A percentile compares a stretch with the other conserved stretches of the same genome.
These are phyloP conservation scores for Lateolabrax maculatus DNA, from an alignment of 2,797 vertebrate genomes.

Conservation along the genomic window DNA sequence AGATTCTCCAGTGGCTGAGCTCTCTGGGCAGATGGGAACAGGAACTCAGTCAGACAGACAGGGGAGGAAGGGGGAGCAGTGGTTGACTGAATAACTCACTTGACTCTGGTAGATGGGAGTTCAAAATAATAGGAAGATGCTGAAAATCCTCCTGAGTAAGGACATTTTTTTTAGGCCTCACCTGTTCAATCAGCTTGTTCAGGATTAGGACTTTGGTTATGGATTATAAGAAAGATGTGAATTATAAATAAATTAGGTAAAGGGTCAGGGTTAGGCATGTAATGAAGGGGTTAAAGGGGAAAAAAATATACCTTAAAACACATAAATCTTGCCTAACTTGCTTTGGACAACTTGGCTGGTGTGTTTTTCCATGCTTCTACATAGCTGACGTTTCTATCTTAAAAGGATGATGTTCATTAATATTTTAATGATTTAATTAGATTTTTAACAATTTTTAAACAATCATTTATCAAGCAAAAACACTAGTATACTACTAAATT, in stretches of 20 bases:
- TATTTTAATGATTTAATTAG: no score
- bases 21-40: slow-evolving; percentile 61
- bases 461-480: no score
- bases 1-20: slow-evolving; percentile 36
- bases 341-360: not conserved
- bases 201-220: not conserved
- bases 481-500: not conserved
- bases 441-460: no score
- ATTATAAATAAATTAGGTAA: slow-evolving; percentile 9
- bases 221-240: slow-evolving; percentile 16
- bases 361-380: not conserved
- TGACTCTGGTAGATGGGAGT: slow-evolving; percentile 23
- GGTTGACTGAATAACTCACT: slow-evolving; percentile 49
- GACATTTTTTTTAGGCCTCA: slow-evolving; percentile 10
- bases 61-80: slow-evolving; percentile 2
- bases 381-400: not conserved
- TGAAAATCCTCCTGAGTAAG: slow-evolving; percentile 11
- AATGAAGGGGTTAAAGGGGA: not conserved
- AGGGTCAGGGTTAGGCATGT: not conserved
- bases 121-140: slow-evolving; percentile 26
- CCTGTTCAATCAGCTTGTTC: slow-evolving; percentile 11
- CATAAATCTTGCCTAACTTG: not conserved
- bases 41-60: slow-evolving; percentile 67
- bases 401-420: not conserved
- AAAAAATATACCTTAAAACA: not conserved